phyloP scores from a whole-genome alignment of 1,140 invertebrate species.

The Penaeus indicus region DNA sequence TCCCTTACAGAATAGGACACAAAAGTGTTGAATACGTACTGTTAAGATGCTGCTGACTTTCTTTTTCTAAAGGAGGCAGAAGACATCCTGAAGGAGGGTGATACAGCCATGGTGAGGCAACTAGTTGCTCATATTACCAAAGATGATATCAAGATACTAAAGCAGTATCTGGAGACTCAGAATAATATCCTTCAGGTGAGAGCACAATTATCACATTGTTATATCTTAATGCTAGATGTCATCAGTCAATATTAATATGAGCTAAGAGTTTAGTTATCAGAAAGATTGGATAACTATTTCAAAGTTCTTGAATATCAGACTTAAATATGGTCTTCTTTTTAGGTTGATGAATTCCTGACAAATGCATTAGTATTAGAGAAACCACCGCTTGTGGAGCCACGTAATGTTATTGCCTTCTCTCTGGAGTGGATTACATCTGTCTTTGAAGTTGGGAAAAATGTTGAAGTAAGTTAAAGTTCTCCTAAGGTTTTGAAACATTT shows the following conservation, averaged over 20 bases:
- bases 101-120: background rate
- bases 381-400: background rate
- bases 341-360: background rate
- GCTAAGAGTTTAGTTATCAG: background rate
- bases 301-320: background rate
- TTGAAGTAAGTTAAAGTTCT: background rate
- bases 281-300: background rate
- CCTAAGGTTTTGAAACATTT: background rate
- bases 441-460: constrained; percentile 17
- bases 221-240: background rate
- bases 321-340: background rate
- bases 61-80: background rate
- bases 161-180: background rate
- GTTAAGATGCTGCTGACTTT: background rate
- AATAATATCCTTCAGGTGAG: constrained; percentile 9
- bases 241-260: background rate
- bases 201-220: background rate
- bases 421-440: background rate
- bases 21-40: background rate
- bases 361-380: background rate
- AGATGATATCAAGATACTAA: background rate
- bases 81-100: background rate
- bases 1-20: background rate
- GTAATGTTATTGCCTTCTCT: background rate
- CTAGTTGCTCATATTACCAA: background rate